Evolutionary conservation across 2,797 vertebrate species (phyloP).

Genomic region (Tenualosa thibaudeaui): DNA sequence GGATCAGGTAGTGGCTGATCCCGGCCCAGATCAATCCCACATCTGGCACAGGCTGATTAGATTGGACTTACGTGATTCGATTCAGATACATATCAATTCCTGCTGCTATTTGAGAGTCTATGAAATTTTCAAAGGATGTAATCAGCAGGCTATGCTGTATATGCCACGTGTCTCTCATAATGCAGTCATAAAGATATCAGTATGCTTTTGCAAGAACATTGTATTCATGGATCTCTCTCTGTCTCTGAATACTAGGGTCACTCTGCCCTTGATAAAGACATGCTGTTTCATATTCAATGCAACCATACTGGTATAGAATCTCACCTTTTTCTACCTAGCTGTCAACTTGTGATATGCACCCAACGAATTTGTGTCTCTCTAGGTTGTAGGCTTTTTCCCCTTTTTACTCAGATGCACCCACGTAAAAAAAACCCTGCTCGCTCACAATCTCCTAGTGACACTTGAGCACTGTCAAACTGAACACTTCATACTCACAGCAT

Average conservation of each 20-base stretch:
- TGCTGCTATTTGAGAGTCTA: too few species aligned
- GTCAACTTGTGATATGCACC: neutral
- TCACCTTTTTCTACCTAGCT: neutral
- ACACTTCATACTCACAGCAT: neutral
- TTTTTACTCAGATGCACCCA: neutral
- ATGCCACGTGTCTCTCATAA: too few species aligned
- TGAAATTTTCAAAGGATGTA: too few species aligned
- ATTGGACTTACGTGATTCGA: too few species aligned
- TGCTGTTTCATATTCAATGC: neutral
- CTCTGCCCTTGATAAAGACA: neutral
- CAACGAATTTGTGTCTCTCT: neutral
- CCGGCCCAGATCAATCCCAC: neutral
- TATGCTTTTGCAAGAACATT: too few species aligned
- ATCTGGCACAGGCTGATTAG: too few species aligned
- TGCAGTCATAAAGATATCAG: too few species aligned
- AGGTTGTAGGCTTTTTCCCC: too few species aligned
- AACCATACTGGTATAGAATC: neutral
- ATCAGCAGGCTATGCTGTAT: too few species aligned
- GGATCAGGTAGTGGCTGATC: too few species aligned
- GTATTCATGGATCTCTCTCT: neutral
- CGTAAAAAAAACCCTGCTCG: neutral
- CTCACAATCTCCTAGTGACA: neutral
- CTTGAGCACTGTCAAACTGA: neutral
- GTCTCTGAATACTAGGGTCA: neutral
- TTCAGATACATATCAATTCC: too few species aligned